Conservation (phyloP, 2,113 vertebrate genomes). For the Petrocephalus zakoni region DNA sequence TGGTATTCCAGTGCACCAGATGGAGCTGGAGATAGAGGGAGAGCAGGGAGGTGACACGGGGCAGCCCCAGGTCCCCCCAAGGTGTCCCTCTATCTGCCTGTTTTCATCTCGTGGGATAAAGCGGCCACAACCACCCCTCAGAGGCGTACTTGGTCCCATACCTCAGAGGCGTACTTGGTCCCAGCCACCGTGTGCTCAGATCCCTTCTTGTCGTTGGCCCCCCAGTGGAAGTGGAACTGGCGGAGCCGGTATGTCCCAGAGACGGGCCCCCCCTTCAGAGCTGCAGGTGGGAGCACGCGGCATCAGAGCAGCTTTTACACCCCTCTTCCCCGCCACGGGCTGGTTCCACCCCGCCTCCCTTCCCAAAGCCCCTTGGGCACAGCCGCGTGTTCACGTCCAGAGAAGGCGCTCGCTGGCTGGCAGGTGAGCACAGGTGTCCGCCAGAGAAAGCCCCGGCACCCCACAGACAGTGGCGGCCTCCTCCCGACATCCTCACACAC, state of each 20-base stretch:
- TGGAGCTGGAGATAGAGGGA: conserved; percentile 70
- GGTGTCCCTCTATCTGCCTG: not conserved
- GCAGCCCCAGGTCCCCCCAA: not conserved
- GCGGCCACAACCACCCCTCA: conserved; percentile 47
- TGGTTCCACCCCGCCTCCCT: not conserved
- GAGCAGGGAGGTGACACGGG: not conserved
- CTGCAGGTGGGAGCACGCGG: conserved; percentile 46
- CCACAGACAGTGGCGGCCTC: not conserved
- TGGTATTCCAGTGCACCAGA: conserved; percentile 95
- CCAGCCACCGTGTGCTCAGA: conserved; percentile 82
- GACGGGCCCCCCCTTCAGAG: conserved; percentile 75
- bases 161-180: conserved; percentile 77
- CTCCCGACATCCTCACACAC: not conserved
- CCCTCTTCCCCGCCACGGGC: conserved; percentile 21
- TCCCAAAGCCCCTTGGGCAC: not conserved
- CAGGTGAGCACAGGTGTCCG: not conserved
- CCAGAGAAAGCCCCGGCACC: not conserved
- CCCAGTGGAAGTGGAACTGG: conserved; percentile 97
- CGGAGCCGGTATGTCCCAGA: conserved; percentile 71
- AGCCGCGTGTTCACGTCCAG: conserved; percentile 18
- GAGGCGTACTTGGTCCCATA: conserved; percentile 68
- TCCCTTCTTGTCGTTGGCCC: conserved; percentile 70
- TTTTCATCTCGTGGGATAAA: not conserved
- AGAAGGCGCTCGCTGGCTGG: conserved; percentile 13
- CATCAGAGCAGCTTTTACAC: not conserved